Percentiles rank a stretch among this genome's conserved stretches.
phyloP scores from a whole-genome alignment of 2,888 invertebrate species.

The Nebria brevicollis region DNA sequence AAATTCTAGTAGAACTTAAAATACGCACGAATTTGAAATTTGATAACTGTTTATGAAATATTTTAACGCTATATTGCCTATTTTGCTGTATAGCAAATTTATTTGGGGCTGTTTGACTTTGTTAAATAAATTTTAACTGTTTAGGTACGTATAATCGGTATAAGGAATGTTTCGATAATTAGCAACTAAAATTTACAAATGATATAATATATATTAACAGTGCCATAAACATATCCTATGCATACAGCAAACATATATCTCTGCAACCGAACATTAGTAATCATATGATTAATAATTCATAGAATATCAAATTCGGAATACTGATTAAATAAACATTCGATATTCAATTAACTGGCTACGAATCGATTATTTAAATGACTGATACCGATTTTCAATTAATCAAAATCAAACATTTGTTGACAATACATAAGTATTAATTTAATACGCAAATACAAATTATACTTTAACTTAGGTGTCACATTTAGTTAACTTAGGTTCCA shows the following conservation, averaged over 20 bases:
- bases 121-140: too few relatives aligned
- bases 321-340: not conserved
- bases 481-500: too few relatives aligned
- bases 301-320: not conserved
- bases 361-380: not conserved
- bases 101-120: too few relatives aligned
- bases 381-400: too few relatives aligned
- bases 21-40: too few relatives aligned
- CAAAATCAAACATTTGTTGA: too few relatives aligned
- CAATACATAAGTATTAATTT: not conserved
- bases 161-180: not conserved
- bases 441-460: not conserved
- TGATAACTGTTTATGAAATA: too few relatives aligned
- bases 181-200: not conserved
- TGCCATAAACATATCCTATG: not conserved
- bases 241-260: not conserved
- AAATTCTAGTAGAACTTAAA: too few relatives aligned
- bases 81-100: too few relatives aligned
- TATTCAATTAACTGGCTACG: not conserved
- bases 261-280: not conserved
- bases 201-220: not conserved
- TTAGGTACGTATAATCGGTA: not conserved
- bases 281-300: not conserved
- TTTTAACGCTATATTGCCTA: too few relatives aligned
- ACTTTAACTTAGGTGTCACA: too few relatives aligned